phyloP scores from a whole-genome alignment of 2,797 vertebrate genomes.

The Columba guinea region DNA sequence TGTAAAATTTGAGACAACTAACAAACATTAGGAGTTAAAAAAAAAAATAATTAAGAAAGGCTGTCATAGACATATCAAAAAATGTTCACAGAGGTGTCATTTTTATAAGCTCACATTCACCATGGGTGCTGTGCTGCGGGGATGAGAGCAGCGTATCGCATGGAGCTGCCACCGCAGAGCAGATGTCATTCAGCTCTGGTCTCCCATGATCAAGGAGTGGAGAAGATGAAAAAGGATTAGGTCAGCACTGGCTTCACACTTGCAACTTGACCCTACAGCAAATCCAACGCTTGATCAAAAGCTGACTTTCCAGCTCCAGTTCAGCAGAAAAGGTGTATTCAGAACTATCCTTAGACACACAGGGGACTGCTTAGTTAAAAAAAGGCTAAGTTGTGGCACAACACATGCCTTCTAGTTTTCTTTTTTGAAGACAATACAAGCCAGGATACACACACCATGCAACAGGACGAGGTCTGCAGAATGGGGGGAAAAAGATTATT shows the following conservation, averaged over 20 bases:
- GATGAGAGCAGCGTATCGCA: accelerated
- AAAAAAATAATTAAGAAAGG: background rate
- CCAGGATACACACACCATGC: background rate
- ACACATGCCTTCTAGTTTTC: background rate
- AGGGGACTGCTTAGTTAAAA: background rate
- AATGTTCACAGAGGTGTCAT: background rate
- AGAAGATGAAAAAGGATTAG: background rate
- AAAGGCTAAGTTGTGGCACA: background rate
- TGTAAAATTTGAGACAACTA: background rate
- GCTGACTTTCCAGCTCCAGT: background rate
- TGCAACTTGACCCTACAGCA: background rate
- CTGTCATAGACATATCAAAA: background rate
- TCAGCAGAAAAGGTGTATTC: background rate
- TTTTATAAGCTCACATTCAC: background rate
- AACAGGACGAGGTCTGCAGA: background rate
- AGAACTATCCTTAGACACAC: background rate
- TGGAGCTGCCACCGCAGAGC: background rate
- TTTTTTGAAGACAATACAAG: background rate
- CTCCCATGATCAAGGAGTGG: background rate
- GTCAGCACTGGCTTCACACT: background rate
- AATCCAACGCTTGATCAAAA: background rate
- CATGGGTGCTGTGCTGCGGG: background rate
- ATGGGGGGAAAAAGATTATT: background rate
- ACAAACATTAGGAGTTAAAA: background rate
- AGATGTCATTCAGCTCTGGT: background rate